Evolutionary conservation across 2,113 vertebrate genomes (phyloP).

Genomic region (Mesembrinibis cayennensis): DNA sequence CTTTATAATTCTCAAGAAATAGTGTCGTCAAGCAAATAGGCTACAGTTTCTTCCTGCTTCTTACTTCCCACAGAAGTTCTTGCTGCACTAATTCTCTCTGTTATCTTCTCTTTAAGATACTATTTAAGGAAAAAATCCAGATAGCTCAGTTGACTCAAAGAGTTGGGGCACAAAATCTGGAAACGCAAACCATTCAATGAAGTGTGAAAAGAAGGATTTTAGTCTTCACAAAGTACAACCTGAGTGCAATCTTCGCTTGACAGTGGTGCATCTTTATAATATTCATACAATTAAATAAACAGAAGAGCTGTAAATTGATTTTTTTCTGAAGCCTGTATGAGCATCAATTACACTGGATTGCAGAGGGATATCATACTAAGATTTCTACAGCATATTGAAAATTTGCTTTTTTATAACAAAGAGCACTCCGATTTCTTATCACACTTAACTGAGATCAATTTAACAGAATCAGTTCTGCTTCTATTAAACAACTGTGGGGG

Average conservation of each 20-base stretch:
- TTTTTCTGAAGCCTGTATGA: slow-evolving; percentile 52
- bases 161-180: background rate
- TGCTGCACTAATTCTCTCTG: background rate
- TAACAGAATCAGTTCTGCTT: slow-evolving; percentile 37
- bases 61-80: background rate
- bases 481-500: slow-evolving; percentile 1
- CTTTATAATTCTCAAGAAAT: background rate
- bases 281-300: background rate
- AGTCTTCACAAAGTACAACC: background rate
- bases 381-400: slow-evolving; percentile 42
- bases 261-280: background rate
- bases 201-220: background rate
- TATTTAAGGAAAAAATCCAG: background rate
- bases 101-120: background rate
- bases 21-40: background rate
- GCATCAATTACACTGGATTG: slow-evolving; percentile 22
- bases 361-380: slow-evolving; percentile 4
- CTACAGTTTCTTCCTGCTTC: background rate
- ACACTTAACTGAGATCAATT: slow-evolving; percentile 18
- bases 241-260: background rate
- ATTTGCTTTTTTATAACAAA: slow-evolving; percentile 31
- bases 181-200: background rate
- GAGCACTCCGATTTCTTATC: slow-evolving; percentile 24
- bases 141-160: background rate
- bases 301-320: slow-evolving; percentile 44